Evolutionary conservation across 1,140 invertebrate species (phyloP).

Genomic region (Hylaeus anthracinus): DNA sequence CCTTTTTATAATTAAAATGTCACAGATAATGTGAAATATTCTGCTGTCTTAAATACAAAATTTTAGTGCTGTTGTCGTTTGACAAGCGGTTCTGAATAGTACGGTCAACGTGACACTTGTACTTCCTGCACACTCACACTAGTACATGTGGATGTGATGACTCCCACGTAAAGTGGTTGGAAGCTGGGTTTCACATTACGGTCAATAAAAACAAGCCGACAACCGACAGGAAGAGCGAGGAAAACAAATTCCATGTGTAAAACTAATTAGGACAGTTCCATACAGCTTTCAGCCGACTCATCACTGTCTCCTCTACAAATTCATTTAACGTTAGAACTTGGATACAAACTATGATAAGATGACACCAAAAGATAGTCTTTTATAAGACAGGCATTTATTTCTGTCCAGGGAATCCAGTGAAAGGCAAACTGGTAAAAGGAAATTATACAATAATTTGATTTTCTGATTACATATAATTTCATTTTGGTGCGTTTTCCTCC

Average conservation of each 20-base stretch:
- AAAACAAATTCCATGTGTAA: constrained; percentile 65
- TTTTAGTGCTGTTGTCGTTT: background rate
- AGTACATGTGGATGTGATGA: constrained; percentile 8
- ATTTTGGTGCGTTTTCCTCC: background rate
- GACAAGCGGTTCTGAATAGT: background rate
- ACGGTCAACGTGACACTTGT: background rate
- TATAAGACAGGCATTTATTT: constrained; percentile 37
- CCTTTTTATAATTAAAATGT: background rate
- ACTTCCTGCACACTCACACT: constrained; percentile 16
- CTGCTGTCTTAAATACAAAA: background rate
- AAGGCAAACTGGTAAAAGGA: constrained; percentile 29
- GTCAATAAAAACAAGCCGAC: constrained; percentile 65
- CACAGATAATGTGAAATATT: background rate
- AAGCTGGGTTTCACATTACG: constrained; percentile 69
- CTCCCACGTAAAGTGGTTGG: constrained; percentile 57
- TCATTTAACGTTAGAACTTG: constrained; percentile 1
- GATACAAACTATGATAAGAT: background rate
- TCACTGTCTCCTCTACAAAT: constrained; percentile 4
- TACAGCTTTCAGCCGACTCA: background rate
- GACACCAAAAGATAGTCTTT: constrained; percentile 22
- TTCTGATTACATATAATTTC: constrained; percentile 16
- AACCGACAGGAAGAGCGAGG: constrained; percentile 12
- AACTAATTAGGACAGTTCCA: constrained; percentile 64
- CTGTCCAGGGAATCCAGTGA: constrained; percentile 18
- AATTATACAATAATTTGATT: constrained; percentile 26